Percentiles rank a stretch among this genome's conserved stretches.
phyloP scores from a whole-genome alignment of 2,797 vertebrate species.

The Poecilia velifera region DNA sequence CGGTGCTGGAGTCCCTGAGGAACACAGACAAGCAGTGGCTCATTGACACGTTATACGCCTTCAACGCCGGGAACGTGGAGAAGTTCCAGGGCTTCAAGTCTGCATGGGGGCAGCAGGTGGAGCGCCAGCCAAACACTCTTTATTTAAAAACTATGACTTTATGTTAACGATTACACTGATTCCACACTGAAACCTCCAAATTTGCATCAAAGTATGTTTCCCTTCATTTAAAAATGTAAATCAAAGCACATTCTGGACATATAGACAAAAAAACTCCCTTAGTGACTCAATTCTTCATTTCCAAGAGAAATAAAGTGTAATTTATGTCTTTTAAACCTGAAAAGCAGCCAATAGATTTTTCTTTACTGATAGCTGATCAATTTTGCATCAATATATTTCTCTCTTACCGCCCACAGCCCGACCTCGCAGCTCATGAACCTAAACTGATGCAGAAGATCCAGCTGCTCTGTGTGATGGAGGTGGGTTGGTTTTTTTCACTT shows the following conservation, averaged over 20 bases:
- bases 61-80: conserved; percentile 96
- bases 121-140: neutral
- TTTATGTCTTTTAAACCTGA: neutral
- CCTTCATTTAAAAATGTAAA: neutral
- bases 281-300: neutral
- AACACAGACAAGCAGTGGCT: conserved; percentile 96
- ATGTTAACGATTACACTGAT: neutral
- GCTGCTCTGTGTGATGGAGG: conserved; percentile 97
- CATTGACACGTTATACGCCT: conserved; percentile 95
- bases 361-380: neutral
- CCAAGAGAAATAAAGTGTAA: neutral
- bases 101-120: conserved; percentile 95
- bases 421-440: conserved; percentile 91
- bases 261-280: neutral
- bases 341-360: neutral
- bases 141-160: neutral
- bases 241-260: neutral
- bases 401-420: conserved; percentile 81
- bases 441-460: conserved; percentile 98
- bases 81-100: conserved; percentile 92
- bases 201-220: neutral
- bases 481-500: conserved; percentile 56
- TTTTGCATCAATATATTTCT: neutral
- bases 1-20: conserved; percentile 92
- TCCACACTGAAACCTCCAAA: neutral